Evolutionary conservation across 2,797 vertebrate genomes (phyloP), one percentile per base, ranked within the genome.

Genomic region (Bovichtus diacanthus): DNA sequence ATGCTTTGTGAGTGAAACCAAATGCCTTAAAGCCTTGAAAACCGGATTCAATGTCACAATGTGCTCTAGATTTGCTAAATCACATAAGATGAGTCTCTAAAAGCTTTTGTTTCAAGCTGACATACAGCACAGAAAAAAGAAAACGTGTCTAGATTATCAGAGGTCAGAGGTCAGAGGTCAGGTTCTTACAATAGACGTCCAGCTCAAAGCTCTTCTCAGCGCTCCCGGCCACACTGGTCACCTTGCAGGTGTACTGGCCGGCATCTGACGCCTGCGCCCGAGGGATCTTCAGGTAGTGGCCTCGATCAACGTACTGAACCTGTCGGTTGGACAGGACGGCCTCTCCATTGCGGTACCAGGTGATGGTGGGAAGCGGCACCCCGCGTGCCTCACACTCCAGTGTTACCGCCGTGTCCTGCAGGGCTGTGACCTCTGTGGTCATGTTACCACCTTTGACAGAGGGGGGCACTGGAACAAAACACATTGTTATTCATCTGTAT

Each of bases 311-410:
- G 0, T 98, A 98, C 79, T 96, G 93, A 46, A 92, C 90, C 68
- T 97, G 96, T 1, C 96, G 88, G 76, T 87, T 95, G 53, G 97
- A 96, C 64, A 94, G 78, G 64, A 99, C 49, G 0, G 85, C 90
- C 31, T 87, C 94, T 12, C 95, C 95, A 0, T 96, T 95, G 87
- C 95, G 96, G 90, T 96, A 96, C 98, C 98, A 99, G 2, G 94
- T 96, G 88, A 98, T 85, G 55, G 91, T 84, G 19, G 98, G 98
- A 31, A 93, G 60, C 0, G 98, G 98, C 11, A 97, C 93, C 2
- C 98, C 98, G 3, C 96, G 96, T 0, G 94, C 87, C 76, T 99
- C 98, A 34, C 98, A 99, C 79, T 98, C 97, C 91, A 99, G 85
- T 5, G 88, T 96, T n/a, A 98, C 94, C 2, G 84, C 10, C 3